phyloP scores from a whole-genome alignment of 2,888 invertebrate species.

The Spilosoma lubricipeda region DNA sequence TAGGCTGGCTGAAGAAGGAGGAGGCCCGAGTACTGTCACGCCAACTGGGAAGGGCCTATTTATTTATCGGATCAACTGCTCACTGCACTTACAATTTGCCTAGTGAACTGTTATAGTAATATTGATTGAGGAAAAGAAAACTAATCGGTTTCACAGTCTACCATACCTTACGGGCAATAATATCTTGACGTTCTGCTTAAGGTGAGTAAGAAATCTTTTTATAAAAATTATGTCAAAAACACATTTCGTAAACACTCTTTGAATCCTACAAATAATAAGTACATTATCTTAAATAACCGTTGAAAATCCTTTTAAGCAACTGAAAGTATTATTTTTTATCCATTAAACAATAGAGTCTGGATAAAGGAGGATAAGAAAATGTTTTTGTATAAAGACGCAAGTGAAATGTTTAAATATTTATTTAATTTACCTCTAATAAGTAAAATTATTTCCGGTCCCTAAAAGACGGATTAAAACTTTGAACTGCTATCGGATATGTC shows the following conservation, averaged over 20 bases:
- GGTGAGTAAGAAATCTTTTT: not conserved
- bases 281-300: constrained; percentile 34
- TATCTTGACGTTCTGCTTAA: not conserved
- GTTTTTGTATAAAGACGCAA: constrained; percentile 49
- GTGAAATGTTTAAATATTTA: constrained; percentile 7
- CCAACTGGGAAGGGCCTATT: too few species aligned
- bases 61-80: too few species aligned
- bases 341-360: constrained; percentile 41
- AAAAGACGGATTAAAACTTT: not conserved
- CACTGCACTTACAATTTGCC: too few species aligned
- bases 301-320: constrained; percentile 31
- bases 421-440: not conserved
- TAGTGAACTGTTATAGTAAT: too few species aligned
- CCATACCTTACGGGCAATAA: too few species aligned
- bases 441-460: not conserved
- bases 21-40: not conserved
- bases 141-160: too few species aligned
- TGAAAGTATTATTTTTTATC: constrained; percentile 27
- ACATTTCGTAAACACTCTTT: not conserved
- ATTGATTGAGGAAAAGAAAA: too few species aligned
- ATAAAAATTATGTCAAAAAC: not conserved
- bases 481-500: not conserved
- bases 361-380: constrained; percentile 48
- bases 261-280: constrained; percentile 25
- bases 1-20: not conserved